phyloP scores from a whole-genome alignment of 1,140 invertebrate genomes.

The Caerostris darwini region DNA sequence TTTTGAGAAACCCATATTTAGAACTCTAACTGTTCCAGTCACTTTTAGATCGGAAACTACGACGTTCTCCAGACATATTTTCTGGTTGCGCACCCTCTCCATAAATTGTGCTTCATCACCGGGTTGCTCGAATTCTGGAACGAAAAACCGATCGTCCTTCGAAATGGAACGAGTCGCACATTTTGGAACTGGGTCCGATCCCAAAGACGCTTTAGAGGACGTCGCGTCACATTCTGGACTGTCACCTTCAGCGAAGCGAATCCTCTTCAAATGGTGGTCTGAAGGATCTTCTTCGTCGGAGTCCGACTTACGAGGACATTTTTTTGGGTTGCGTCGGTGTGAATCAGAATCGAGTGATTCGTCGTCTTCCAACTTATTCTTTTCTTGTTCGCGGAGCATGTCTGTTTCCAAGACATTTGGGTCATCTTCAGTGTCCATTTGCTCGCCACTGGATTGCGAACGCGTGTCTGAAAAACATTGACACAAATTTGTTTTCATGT shows the following conservation, averaged over 20 bases:
- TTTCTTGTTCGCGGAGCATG: too few species aligned
- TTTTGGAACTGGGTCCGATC: background rate
- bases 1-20: slow-evolving; percentile 96
- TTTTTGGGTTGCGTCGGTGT: too few species aligned
- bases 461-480: too few species aligned
- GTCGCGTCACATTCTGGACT: slow-evolving; percentile 87
- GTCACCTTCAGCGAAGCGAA: slow-evolving; percentile 96
- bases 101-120: slow-evolving; percentile 89
- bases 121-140: slow-evolving; percentile 91
- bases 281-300: slow-evolving; percentile 84
- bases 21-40: slow-evolving; percentile 91
- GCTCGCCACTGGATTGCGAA: too few species aligned
- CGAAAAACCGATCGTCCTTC: background rate
- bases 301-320: too few species aligned
- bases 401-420: too few species aligned
- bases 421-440: too few species aligned
- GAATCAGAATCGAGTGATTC: too few species aligned
- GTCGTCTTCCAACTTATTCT: too few species aligned
- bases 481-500: too few species aligned
- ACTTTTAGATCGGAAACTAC: slow-evolving; percentile 88
- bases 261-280: slow-evolving; percentile 91
- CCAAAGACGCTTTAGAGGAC: too few species aligned
- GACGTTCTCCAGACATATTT: slow-evolving; percentile 93
- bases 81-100: slow-evolving; percentile 87
- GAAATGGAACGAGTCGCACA: slow-evolving; percentile 82